These are phyloP conservation scores for Mohoua ochrocephala DNA, from an alignment of 2,113 vertebrate species.

Conservation along the genomic window DNA sequence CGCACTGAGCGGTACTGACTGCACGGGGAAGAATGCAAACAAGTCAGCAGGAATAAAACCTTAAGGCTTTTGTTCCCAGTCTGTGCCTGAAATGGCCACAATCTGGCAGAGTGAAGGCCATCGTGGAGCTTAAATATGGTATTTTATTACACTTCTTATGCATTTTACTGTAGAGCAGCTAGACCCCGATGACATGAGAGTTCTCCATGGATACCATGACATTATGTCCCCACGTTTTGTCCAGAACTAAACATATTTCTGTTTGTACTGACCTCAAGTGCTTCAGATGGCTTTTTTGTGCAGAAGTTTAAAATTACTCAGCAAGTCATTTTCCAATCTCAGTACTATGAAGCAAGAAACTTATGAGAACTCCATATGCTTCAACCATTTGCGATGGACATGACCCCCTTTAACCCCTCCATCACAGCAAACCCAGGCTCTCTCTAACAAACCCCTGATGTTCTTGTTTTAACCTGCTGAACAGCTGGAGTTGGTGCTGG, in stretches of 20 bases:
- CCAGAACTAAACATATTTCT: not conserved
- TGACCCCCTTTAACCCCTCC: not conserved
- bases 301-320: not conserved
- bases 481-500: constrained; percentile 73
- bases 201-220: not conserved
- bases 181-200: not conserved
- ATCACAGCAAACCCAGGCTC: not conserved
- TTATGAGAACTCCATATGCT: not conserved
- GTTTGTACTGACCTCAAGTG: not conserved
- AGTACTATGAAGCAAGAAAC: not conserved
- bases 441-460: not conserved
- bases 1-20: constrained; percentile 86
- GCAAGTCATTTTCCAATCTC: not conserved
- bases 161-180: not conserved
- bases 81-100: not conserved
- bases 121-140: not conserved
- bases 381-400: not conserved
- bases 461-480: constrained; percentile 82
- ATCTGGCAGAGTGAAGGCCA: not conserved
- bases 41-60: not conserved
- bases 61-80: not conserved
- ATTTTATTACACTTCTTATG: not conserved
- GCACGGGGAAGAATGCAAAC: constrained; percentile 19
- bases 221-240: not conserved
- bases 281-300: not conserved